Percentiles rank a stretch among this genome's conserved stretches.
Evolutionary conservation across 2,888 invertebrate species (phyloP).

Genomic region (Drosophila imparisetae): DNA sequence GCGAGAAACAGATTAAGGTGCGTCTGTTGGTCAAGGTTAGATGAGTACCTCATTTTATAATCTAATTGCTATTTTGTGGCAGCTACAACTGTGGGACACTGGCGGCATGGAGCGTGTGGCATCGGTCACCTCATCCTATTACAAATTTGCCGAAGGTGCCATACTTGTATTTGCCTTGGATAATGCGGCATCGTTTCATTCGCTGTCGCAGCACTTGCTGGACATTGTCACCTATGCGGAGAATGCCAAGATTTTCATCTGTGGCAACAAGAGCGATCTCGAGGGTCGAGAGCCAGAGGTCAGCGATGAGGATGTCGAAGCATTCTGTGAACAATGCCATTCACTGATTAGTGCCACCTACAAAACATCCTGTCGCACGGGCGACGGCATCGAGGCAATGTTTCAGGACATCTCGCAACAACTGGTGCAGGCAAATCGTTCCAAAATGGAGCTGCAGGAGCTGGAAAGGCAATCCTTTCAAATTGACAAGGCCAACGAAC

Average conservation of each 20-base stretch:
- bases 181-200: conserved; percentile 96
- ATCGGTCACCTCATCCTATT: conserved; percentile 97
- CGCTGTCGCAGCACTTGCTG: conserved; percentile 95
- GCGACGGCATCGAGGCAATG: conserved; percentile 95
- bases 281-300: conserved; percentile 90
- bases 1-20: conserved; percentile 87
- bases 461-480: conserved; percentile 92
- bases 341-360: conserved; percentile 94
- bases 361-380: conserved; percentile 95
- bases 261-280: conserved; percentile 95
- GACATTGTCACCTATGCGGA: conserved; percentile 97
- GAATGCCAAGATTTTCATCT: conserved; percentile 97
- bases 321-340: conserved; percentile 96
- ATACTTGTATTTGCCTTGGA: conserved; percentile 95
- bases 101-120: conserved; percentile 98
- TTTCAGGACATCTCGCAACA: conserved; percentile 94
- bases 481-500: conserved; percentile 87
- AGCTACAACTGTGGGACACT: conserved; percentile 98
- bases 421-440: conserved; percentile 91
- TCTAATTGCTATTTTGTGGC: conserved; percentile 26
- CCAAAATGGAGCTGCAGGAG: conserved; percentile 92
- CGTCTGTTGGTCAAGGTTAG: background rate
- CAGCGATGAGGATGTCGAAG: conserved; percentile 94
- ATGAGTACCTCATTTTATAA: background rate
- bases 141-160: conserved; percentile 97